Evolutionary conservation across 2,888 invertebrate genomes (phyloP).

Genomic region (Synergus laeviventris): DNA sequence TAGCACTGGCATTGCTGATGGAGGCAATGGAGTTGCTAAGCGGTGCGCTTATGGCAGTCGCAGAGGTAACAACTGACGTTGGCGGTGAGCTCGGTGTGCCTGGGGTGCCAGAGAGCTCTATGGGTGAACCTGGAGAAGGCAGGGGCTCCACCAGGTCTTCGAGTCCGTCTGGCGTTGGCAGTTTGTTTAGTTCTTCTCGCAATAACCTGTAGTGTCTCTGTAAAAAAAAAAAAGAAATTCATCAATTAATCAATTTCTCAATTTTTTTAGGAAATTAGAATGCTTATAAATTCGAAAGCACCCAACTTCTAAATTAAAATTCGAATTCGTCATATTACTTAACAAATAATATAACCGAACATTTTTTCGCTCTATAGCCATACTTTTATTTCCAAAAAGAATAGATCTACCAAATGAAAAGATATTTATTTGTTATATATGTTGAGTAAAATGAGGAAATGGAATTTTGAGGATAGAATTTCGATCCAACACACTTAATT

Average conservation of each 20-base stretch:
- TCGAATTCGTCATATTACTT: too few species aligned
- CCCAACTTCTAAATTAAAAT: not conserved
- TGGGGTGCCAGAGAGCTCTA: constrained; percentile 71
- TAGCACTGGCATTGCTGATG: constrained; percentile 59
- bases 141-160: constrained; percentile 83
- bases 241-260: not conserved
- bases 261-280: too few species aligned
- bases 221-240: constrained; percentile 55
- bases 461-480: not conserved
- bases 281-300: not conserved
- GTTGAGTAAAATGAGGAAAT: too few species aligned
- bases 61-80: constrained; percentile 54
- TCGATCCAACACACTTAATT: too few species aligned
- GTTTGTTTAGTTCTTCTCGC: constrained; percentile 90
- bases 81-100: constrained; percentile 71
- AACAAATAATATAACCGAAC: too few species aligned
- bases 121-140: constrained; percentile 72
- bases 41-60: constrained; percentile 62
- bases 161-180: constrained; percentile 87
- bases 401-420: too few species aligned
- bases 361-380: too few species aligned
- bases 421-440: too few species aligned
- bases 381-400: too few species aligned
- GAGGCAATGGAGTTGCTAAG: constrained; percentile 58
- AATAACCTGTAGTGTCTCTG: constrained; percentile 90